Evolutionary conservation across 2,797 vertebrate species (phyloP).

Genomic region (Chelon auratus): DNA sequence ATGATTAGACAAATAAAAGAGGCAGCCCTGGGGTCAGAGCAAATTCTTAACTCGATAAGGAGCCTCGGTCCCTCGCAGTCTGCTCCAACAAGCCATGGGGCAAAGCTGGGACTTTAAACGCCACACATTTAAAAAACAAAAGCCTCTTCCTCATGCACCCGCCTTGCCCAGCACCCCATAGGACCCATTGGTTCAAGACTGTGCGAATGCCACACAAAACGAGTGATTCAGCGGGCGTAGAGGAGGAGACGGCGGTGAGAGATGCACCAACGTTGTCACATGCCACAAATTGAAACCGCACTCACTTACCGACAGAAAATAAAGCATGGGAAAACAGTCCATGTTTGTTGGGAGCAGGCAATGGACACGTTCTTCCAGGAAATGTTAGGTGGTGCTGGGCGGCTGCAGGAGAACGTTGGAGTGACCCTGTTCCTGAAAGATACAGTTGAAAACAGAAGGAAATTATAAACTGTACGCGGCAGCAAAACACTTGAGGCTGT

Average conservation of each 20-base stretch:
- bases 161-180: constrained; percentile 24
- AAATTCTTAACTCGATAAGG: constrained; percentile 80
- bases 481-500: constrained; percentile 40
- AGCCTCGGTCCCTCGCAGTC: constrained; percentile 60
- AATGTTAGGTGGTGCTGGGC: constrained; percentile 88
- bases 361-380: constrained; percentile 89
- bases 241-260: constrained; percentile 3
- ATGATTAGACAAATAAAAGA: constrained; percentile 82
- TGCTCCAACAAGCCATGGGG: constrained; percentile 59
- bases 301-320: constrained; percentile 97
- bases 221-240: constrained; percentile 29
- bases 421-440: constrained; percentile 90
- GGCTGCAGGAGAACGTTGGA: constrained; percentile 87
- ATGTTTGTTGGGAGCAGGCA: constrained; percentile 96
- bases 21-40: constrained; percentile 72
- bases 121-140: constrained; percentile 57
- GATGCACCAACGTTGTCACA: constrained; percentile 60
- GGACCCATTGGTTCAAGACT: constrained; percentile 32
- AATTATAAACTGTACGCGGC: constrained; percentile 38
- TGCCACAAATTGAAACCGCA: constrained; percentile 67
- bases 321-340: constrained; percentile 99
- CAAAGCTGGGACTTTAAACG: constrained; percentile 55
- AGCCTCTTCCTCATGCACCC: constrained; percentile 18
- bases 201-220: constrained; percentile 39
- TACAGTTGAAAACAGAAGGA: constrained; percentile 41